Conservation (phyloP, 2,797 vertebrate species). For the Tauraco hartlaubi region DNA sequence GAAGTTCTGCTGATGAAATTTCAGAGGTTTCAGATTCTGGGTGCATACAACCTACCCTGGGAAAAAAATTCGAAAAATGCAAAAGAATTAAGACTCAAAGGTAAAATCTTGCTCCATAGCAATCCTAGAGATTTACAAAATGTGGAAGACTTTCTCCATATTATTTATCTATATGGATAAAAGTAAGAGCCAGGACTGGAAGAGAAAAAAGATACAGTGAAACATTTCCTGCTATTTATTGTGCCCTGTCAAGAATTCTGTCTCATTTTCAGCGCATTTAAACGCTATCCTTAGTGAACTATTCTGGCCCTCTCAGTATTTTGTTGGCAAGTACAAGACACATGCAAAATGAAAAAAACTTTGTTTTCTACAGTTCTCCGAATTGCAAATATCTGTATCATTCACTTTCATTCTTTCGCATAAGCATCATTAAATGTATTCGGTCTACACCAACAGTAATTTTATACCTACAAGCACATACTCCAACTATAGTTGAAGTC, state of each 20-base stretch:
- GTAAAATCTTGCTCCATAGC: background rate
- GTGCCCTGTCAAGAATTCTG: background rate
- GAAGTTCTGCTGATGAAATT: background rate
- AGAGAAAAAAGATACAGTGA: background rate
- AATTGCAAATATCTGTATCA: background rate
- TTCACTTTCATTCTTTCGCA: background rate
- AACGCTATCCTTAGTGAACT: background rate
- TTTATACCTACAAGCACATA: slow-evolving; percentile 4
- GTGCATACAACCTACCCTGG: background rate
- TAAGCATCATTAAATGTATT: background rate
- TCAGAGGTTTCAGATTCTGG: background rate
- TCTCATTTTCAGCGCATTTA: background rate
- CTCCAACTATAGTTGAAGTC: background rate
- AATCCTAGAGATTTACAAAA: background rate
- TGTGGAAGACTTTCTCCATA: background rate
- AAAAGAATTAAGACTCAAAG: background rate
- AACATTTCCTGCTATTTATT: background rate
- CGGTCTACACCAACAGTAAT: background rate
- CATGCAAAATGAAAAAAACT: background rate
- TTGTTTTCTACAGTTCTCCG: background rate
- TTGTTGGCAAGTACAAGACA: background rate
- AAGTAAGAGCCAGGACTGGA: background rate
- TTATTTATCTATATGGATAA: background rate
- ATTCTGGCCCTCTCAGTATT: background rate
- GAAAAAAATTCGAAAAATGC: background rate